Evolutionary conservation across 2,888 invertebrate genomes (phyloP).

Genomic region (Himalopsyche japonica): DNA sequence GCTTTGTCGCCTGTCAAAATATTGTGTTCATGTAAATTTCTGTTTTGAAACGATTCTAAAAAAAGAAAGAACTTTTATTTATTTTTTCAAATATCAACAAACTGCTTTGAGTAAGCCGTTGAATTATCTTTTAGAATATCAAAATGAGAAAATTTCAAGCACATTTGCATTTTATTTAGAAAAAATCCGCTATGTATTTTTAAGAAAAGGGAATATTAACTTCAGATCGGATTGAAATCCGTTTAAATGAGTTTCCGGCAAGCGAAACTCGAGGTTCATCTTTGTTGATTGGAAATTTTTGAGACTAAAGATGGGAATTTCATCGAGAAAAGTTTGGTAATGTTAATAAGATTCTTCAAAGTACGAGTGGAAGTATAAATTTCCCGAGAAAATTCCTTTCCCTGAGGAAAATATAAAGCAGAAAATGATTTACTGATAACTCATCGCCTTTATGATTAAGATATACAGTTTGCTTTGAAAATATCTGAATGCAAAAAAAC

Average conservation of each 20-base stretch:
- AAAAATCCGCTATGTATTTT: slow-evolving; percentile 1
- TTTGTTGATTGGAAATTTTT: slow-evolving; percentile 26
- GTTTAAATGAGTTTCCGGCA: slow-evolving; percentile 23
- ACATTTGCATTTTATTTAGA: slow-evolving; percentile 16
- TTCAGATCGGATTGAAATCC: slow-evolving; percentile 21
- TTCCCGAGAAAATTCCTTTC: background rate
- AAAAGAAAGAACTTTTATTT: background rate
- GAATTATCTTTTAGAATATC: background rate
- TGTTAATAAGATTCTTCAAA: background rate
- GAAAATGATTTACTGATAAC: background rate
- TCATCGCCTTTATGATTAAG: background rate
- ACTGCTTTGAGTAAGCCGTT: background rate
- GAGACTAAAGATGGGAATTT: background rate
- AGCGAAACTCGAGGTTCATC: slow-evolving; percentile 23
- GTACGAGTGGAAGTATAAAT: background rate
- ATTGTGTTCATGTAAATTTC: no score
- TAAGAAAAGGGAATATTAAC: slow-evolving; percentile 21
- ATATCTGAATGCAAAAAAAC: background rate
- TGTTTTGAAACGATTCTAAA: no score
- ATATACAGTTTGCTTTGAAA: background rate
- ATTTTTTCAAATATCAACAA: background rate
- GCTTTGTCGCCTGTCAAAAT: no score
- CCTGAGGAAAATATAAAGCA: background rate
- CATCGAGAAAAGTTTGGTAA: background rate
- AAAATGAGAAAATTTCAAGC: background rate